A percentile compares a stretch with the other conserved stretches of the same genome.
Evolutionary conservation across 2,888 invertebrate species (phyloP).

Genomic region (Tinea trinotella): DNA sequence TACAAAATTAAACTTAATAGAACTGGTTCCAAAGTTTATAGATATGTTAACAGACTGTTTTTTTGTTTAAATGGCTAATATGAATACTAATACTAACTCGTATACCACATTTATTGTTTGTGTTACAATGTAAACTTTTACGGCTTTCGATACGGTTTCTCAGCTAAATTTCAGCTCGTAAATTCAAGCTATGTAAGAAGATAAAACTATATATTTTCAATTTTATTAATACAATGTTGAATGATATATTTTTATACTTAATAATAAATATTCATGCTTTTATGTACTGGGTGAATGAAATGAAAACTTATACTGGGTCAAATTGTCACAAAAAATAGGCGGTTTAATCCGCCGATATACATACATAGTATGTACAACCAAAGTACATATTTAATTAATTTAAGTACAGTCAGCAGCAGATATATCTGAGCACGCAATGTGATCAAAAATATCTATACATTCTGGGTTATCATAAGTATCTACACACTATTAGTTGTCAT

Average conservation of each 20-base stretch:
- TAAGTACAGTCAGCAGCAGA: no score
- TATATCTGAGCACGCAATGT: no score
- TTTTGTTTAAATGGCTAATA: not conserved
- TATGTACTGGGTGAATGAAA: no score
- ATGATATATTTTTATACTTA: not conserved
- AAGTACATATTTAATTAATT: no score
- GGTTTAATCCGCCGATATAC: no score
- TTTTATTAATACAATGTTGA: not conserved
- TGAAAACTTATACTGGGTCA: no score
- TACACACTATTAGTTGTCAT: no score
- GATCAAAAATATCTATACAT: no score
- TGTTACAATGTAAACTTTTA: constrained; percentile 5
- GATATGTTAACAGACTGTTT: not conserved
- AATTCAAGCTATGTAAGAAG: constrained; percentile 2
- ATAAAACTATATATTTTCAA: not conserved
- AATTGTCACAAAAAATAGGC: no score
- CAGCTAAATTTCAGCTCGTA: constrained; percentile 4
- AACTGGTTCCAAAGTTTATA: not conserved
- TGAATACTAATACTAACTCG: not conserved
- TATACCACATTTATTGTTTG: not conserved
- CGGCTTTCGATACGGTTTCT: constrained; percentile 2
- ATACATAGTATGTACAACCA: no score
- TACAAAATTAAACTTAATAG: not conserved
- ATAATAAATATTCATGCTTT: no score
- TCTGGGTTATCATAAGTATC: no score